phyloP scores from a whole-genome alignment of 2,888 invertebrate species.

The Eupithecia abbreviata region DNA sequence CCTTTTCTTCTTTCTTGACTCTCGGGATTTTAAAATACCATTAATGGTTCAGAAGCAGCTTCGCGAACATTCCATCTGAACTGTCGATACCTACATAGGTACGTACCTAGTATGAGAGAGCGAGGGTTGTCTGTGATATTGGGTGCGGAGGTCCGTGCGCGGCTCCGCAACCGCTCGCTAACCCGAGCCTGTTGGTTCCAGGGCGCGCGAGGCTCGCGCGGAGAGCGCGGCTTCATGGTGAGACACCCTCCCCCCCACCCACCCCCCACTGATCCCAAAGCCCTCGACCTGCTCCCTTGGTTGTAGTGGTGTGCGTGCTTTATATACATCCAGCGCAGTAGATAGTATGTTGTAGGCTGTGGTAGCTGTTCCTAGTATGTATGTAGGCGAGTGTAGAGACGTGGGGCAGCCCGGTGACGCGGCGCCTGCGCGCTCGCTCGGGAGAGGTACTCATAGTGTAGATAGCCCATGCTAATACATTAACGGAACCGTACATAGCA shows the following conservation, averaged over 20 bases:
- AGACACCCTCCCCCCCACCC: conserved; percentile 61
- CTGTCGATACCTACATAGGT: not conserved
- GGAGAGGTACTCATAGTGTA: too few relatives aligned
- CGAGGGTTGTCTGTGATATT: not conserved
- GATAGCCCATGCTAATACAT: too few relatives aligned
- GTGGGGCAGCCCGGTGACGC: too few relatives aligned
- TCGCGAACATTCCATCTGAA: not conserved
- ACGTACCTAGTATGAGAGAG: not conserved
- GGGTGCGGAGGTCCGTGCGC: not conserved
- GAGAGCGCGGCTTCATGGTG: conserved; percentile 90
- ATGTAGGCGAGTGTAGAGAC: too few relatives aligned
- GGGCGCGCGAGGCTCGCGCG: conserved; percentile 89
- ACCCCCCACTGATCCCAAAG: not conserved
- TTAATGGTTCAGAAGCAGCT: not conserved
- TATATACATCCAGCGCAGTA: not conserved
- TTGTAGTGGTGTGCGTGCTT: conserved; percentile 1
- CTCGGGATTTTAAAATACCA: not conserved
- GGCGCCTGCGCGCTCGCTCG: not conserved
- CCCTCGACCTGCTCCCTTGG: not conserved
- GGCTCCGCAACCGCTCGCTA: not conserved
- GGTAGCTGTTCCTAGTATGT: not conserved
- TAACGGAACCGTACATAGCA: too few relatives aligned
- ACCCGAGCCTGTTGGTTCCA: conserved; percentile 72
- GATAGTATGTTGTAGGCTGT: not conserved
- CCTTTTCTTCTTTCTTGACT: not conserved